These are phyloP conservation scores for Okamejei kenojei DNA, from an alignment of 2,797 vertebrate species.

Conservation along the genomic window DNA sequence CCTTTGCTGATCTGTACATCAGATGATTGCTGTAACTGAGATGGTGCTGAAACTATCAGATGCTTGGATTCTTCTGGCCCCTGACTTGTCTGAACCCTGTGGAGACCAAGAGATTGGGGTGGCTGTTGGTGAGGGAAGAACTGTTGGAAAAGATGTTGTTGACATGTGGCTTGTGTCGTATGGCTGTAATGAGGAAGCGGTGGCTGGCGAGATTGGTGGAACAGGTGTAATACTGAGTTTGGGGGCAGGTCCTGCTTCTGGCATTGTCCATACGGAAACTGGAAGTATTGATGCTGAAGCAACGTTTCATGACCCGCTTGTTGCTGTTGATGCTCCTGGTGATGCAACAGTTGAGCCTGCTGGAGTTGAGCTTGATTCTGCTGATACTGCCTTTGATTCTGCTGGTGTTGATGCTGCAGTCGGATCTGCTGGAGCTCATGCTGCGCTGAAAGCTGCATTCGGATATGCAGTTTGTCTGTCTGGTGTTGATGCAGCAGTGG, in stretches of 20 bases:
- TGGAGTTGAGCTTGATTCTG: constrained; percentile 49
- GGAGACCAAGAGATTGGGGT: constrained; percentile 57
- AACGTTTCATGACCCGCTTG: constrained; percentile 23
- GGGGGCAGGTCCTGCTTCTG: constrained; percentile 21
- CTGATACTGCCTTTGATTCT: constrained; percentile 48
- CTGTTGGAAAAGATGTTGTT: constrained; percentile 23
- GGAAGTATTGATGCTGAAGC: constrained; percentile 16
- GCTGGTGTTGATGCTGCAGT: constrained; percentile 50
- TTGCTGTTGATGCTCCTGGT: constrained; percentile 55
- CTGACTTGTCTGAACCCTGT: constrained; percentile 51
- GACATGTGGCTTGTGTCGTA: background rate
- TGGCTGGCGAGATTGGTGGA: background rate
- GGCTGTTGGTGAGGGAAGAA: constrained; percentile 44
- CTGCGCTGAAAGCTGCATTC: constrained; percentile 43
- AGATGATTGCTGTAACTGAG: constrained; percentile 55
- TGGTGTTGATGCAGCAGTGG: background rate
- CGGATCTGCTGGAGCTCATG: constrained; percentile 61
- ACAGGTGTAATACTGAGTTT: background rate
- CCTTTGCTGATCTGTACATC: constrained; percentile 59
- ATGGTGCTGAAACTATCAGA: constrained; percentile 52
- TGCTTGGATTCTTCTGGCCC: constrained; percentile 57
- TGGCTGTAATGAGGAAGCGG: background rate
- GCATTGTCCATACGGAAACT: background rate
- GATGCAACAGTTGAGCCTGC: constrained; percentile 52
- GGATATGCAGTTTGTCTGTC: no score